phyloP scores from a whole-genome alignment of 2,797 vertebrate species.

The Phataginus tricuspis region DNA sequence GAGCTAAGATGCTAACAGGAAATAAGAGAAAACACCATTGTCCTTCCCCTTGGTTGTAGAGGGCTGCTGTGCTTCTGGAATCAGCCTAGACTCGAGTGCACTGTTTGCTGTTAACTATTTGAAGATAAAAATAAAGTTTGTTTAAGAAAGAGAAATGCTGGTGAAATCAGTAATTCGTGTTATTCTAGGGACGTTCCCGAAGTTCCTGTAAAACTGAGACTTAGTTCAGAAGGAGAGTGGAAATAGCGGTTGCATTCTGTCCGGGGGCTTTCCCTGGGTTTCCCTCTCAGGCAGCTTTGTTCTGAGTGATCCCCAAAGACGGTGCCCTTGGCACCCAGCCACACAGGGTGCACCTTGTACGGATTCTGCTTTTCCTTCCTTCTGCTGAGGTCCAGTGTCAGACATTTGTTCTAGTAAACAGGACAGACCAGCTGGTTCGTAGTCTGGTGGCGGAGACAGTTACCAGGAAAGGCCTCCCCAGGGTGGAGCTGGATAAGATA shows the following conservation, averaged over 20 bases:
- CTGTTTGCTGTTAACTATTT: conserved; percentile 32
- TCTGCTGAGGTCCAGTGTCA: not conserved
- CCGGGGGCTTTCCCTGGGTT: conserved; percentile 38
- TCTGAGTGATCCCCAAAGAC: conserved; percentile 18
- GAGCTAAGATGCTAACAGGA: conserved; percentile 30
- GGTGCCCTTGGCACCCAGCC: not conserved
- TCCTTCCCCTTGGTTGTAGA: not conserved
- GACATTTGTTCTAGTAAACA: conserved; percentile 5
- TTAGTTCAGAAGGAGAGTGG: conserved; percentile 46
- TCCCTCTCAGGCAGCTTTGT: conserved; percentile 52
- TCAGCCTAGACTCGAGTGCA: not conserved
- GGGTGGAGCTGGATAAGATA: not conserved
- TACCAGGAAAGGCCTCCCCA: not conserved
- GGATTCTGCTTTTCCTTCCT: not conserved
- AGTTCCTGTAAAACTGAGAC: conserved; percentile 45
- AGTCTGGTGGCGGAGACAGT: not conserved
- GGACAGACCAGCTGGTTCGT: not conserved
- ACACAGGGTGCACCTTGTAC: not conserved
- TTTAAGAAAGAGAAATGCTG: not conserved
- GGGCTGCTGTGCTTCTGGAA: conserved; percentile 4
- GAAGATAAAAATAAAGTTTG: conserved; percentile 19
- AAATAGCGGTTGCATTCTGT: conserved; percentile 56
- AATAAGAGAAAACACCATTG: conserved; percentile 28
- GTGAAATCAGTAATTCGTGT: conserved; percentile 28
- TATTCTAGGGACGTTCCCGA: conserved; percentile 62